These are phyloP conservation scores for Leptosomus discolor DNA, from an alignment of 2,113 vertebrate species.

Conservation along the genomic window DNA sequence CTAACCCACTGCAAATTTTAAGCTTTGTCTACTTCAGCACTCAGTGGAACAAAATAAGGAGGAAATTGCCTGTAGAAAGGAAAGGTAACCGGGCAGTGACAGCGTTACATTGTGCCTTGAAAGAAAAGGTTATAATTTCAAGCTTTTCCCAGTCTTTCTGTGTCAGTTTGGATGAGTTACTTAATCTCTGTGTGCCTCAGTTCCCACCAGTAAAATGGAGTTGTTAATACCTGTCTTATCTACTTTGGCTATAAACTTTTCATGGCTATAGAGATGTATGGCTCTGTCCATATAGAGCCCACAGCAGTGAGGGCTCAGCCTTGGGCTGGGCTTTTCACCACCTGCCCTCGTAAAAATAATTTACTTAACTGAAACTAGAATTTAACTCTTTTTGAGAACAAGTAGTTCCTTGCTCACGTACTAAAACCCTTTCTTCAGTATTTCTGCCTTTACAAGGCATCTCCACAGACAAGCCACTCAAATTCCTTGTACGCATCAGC, in stretches of 20 bases:
- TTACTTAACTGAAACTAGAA: background rate
- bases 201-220: background rate
- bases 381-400: background rate
- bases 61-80: background rate
- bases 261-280: background rate
- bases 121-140: background rate
- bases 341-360: background rate
- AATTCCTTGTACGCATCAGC: accelerated
- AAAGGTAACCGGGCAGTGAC: background rate
- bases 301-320: background rate
- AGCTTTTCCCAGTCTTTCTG: background rate
- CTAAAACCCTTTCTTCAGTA: background rate
- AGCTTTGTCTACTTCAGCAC: background rate
- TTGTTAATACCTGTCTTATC: background rate
- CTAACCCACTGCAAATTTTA: background rate
- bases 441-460: background rate
- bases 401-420: background rate
- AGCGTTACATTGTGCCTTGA: background rate
- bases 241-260: background rate
- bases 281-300: background rate
- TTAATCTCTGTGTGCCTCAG: background rate
- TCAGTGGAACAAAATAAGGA: background rate
- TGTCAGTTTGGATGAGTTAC: background rate
- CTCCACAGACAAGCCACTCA: background rate
- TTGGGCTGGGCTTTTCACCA: background rate